These are phyloP conservation scores for Oreohelix idahoensis DNA, from an alignment of 1,140 invertebrate genomes.

Conservation along the genomic window DNA sequence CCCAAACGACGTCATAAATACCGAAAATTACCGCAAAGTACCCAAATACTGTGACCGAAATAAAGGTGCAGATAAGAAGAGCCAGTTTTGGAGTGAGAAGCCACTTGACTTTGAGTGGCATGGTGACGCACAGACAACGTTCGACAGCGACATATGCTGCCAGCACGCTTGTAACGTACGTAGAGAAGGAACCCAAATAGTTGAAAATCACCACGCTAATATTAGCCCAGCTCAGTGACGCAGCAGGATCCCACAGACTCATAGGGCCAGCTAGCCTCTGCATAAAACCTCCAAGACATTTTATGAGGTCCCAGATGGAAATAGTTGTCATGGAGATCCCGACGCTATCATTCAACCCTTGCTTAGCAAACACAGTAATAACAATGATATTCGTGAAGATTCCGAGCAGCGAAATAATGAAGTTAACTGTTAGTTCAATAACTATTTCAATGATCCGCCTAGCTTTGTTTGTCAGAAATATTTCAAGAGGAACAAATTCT, in stretches of 20 bases:
- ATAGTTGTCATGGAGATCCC: slow-evolving; percentile 34
- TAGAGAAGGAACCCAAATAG: slow-evolving; percentile 33
- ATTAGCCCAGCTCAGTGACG: slow-evolving; percentile 11
- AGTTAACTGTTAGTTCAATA: slow-evolving; percentile 15
- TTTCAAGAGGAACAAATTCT: slow-evolving; percentile 23
- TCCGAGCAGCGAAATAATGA: slow-evolving; percentile 5
- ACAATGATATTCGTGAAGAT: slow-evolving; percentile 34
- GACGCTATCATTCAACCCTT: slow-evolving; percentile 36
- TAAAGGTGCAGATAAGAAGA: background rate
- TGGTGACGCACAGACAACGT: slow-evolving; percentile 29
- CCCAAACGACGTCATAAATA: slow-evolving; percentile 35
- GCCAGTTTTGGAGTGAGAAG: slow-evolving; percentile 20
- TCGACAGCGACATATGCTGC: slow-evolving; percentile 36
- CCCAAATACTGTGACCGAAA: slow-evolving; percentile 32
- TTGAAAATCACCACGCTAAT: slow-evolving; percentile 30
- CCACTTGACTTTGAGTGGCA: slow-evolving; percentile 27
- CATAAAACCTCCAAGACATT: slow-evolving; percentile 32
- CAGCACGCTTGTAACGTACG: slow-evolving; percentile 33
- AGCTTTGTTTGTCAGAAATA: slow-evolving; percentile 16
- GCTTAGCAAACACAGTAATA: slow-evolving; percentile 33
- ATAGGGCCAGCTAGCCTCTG: slow-evolving; percentile 22
- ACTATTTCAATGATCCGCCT: background rate
- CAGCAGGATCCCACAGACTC: background rate
- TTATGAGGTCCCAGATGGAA: slow-evolving; percentile 29
- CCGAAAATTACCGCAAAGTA: slow-evolving; percentile 35